Evolutionary conservation across 2,797 vertebrate species (phyloP).

Genomic region (Alca torda): DNA sequence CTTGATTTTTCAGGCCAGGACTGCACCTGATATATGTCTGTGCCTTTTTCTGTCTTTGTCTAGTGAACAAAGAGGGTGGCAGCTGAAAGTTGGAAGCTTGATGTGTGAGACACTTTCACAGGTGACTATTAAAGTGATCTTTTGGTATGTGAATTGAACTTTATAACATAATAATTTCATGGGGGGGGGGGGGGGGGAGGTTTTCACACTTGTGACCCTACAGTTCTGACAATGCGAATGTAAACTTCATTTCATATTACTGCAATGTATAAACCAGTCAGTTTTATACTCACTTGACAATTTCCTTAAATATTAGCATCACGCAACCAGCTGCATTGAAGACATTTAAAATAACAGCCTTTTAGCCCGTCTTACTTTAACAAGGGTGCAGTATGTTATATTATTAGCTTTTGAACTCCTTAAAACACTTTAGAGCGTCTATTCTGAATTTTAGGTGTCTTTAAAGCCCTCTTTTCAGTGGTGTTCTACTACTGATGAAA

Average conservation of each 20-base stretch:
- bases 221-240: background rate
- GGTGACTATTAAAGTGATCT: background rate
- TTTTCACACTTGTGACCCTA: background rate
- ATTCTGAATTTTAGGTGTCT: background rate
- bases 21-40: background rate
- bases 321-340: background rate
- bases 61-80: background rate
- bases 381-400: background rate
- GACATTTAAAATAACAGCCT: slow-evolving; percentile 23
- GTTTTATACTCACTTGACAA: slow-evolving; percentile 27
- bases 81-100: background rate
- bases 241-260: slow-evolving; percentile 4
- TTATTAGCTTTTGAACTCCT: background rate
- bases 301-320: background rate
- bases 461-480: background rate
- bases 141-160: background rate
- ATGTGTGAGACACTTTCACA: background rate
- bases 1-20: slow-evolving; percentile 31
- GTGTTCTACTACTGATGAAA: background rate
- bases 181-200: no score
- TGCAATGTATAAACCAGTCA: background rate
- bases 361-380: background rate
- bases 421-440: background rate
- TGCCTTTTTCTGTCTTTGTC: background rate
- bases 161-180: background rate